Conservation (phyloP, 2,113 vertebrate genomes). For the Steatornis caripensis region DNA sequence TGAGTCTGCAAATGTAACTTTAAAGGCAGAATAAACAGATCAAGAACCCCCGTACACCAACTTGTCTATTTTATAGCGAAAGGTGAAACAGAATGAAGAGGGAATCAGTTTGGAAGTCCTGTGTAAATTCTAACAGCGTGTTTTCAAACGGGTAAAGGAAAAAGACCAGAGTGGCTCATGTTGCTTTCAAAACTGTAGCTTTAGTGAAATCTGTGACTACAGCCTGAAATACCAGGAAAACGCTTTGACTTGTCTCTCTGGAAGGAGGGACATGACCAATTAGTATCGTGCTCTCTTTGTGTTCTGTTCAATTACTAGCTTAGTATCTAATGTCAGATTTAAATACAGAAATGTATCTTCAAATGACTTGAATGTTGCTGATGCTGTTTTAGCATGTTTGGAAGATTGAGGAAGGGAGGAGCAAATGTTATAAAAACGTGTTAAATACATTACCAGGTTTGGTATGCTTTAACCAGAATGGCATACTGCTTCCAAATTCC, state of each 20-base stretch:
- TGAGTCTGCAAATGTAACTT: not conserved
- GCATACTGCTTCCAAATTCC: not conserved
- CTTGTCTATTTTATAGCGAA: not conserved
- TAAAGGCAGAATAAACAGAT: not conserved
- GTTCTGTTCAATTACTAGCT: not conserved
- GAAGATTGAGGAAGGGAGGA: not conserved
- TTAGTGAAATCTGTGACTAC: conserved; percentile 15
- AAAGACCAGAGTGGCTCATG: not conserved
- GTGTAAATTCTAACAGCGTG: conserved; percentile 15
- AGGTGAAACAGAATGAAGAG: conserved; percentile 4
- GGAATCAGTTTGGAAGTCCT: conserved; percentile 51
- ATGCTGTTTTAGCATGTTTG: not conserved
- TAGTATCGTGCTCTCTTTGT: not conserved
- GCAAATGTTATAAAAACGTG: not conserved
- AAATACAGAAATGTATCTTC: not conserved
- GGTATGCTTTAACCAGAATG: not conserved
- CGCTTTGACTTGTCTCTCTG: not conserved
- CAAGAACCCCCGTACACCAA: not conserved
- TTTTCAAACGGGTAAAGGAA: conserved; percentile 36
- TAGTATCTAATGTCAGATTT: not conserved
- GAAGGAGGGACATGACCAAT: not conserved
- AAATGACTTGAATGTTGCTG: not conserved
- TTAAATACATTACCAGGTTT: not conserved
- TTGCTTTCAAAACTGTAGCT: conserved; percentile 44
- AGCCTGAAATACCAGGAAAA: not conserved